Base-by-base conservation (phyloP, 1,140 invertebrate genomes). In the Drosophila sp. region DNA sequence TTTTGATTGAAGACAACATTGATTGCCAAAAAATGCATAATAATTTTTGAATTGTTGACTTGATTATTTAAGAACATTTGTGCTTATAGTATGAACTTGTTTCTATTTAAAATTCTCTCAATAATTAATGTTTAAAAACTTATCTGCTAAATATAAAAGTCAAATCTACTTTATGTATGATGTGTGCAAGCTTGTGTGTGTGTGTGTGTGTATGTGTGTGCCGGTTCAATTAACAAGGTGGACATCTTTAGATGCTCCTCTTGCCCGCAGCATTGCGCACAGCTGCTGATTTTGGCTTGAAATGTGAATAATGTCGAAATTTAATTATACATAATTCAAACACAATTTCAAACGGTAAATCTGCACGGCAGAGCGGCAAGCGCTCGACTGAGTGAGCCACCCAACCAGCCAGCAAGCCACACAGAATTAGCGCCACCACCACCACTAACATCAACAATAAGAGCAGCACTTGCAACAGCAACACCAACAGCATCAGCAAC, bases 251-350 rank as follows among this genome's bases (percentile, higher is more conserved):
- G 36, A 62, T 51, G 6, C 43, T 13, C 25, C 16, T 18, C 29
- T 36, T 18, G 61, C 50, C 43, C 54, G 63, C 16, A 34, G 34
- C 18, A 45, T 7, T 38, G 34, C 14, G 13, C 57, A 48, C 79
- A 71, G 79, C 62, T 72, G 76, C 53, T 76, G 62, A 71, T 67
- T 74, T 67, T 57, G 43, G 46, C 75, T 72, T 66, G 71, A 65
- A 86, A 78, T 57, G 73, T 87, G 82, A 87, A 82, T 87, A 82
- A 86, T 82, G 67, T 78, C 82, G 75, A 86, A 87, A 81, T 81
- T 87, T 78, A 86, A 86, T 87, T 87, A 81, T 81, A 87, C 82
- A 87, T 87, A 78, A 86, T 86, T 86, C 75, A 87, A 78, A 76
- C 66, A 78, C 70, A 86, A 81, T 86, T 78, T 61, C 63, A 59